phyloP scores from a whole-genome alignment of 2,113 vertebrate species.

The Cavia aperea region DNA sequence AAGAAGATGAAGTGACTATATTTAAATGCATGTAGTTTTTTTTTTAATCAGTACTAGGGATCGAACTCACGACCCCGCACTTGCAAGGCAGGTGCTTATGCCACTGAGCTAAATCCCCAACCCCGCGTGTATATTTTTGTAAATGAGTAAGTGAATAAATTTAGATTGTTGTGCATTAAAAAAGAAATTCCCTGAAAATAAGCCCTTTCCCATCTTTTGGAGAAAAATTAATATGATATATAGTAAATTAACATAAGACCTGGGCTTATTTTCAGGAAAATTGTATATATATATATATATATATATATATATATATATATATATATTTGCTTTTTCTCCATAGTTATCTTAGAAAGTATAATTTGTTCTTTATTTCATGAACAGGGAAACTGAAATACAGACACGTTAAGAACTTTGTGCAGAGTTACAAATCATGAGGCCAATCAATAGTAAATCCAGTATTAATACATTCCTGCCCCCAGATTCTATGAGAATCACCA shows the following conservation, averaged over 20 bases:
- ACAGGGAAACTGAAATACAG: neutral
- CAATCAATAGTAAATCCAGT: neutral
- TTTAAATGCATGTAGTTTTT: neutral
- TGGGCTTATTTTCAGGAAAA: neutral
- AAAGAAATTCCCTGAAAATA: neutral
- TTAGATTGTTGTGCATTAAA: neutral
- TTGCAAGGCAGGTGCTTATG: no score
- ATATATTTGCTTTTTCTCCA: neutral
- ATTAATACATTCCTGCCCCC: neutral
- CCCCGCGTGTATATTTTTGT: neutral
- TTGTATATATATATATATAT: neutral
- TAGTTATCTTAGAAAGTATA: neutral
- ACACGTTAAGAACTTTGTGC: neutral
- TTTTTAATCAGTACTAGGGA: no score
- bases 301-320: neutral
- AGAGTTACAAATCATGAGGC: neutral
- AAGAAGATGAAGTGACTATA: neutral
- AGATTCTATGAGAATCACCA: neutral
- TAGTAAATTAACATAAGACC: neutral
- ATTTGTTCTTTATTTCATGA: slow-evolving; percentile 1
- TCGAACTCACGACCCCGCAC: no score
- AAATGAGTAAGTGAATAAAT: neutral
- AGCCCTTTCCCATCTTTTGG: neutral
- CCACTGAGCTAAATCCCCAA: no score
- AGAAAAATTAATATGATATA: neutral